Conservation (phyloP, 2,888 invertebrate genomes). For the Oscheius sp. region DNA sequence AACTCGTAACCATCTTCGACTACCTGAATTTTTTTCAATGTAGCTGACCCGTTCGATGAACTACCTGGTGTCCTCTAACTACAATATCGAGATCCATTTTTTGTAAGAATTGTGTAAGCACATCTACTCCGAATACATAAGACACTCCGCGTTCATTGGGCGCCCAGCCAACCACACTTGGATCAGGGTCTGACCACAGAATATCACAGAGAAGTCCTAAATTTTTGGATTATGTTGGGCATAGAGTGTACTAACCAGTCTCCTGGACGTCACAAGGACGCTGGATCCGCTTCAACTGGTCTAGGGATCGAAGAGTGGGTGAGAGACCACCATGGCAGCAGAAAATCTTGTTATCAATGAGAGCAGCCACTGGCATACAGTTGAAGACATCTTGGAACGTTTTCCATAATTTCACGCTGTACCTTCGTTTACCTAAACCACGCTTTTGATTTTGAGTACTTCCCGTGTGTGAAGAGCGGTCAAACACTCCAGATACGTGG, state of each 20-base stretch:
- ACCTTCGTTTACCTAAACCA: constrained; percentile 66
- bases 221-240: not conserved
- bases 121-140: constrained; percentile 71
- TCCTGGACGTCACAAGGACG: constrained; percentile 71
- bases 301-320: constrained; percentile 67
- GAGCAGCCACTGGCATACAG: constrained; percentile 71
- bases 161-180: constrained; percentile 68
- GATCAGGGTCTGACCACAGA: constrained; percentile 71
- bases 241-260: constrained; percentile 46
- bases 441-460: constrained; percentile 3
- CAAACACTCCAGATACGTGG: constrained; percentile 28
- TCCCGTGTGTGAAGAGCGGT: constrained; percentile 22
- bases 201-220: constrained; percentile 68
- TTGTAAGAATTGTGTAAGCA: constrained; percentile 65
- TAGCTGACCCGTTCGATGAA: not conserved
- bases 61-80: constrained; percentile 69
- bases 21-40: constrained; percentile 45
- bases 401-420: constrained; percentile 70
- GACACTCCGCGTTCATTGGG: constrained; percentile 70
- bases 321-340: constrained; percentile 71
- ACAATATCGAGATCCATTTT: constrained; percentile 72
- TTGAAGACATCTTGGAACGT: constrained; percentile 72
- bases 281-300: constrained; percentile 67
- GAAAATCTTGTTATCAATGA: constrained; percentile 71
- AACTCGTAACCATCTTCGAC: constrained; percentile 70